A percentile compares a stretch with the other conserved stretches of the same genome.
Conservation (phyloP, 2,888 invertebrate species). For the Nomada hirtipes region DNA sequence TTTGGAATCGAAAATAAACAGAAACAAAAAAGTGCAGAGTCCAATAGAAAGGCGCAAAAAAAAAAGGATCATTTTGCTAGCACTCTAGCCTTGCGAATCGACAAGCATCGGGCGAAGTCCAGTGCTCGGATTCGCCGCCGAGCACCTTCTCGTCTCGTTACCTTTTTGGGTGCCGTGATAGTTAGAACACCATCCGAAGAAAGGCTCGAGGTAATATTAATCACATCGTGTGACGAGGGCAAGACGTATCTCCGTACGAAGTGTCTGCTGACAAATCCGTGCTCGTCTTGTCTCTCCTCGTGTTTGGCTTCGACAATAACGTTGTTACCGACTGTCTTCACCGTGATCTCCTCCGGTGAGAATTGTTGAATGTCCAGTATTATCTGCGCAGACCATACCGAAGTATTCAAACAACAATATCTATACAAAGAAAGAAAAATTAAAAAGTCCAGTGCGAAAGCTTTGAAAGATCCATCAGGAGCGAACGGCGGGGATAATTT, state of each 20-base stretch:
- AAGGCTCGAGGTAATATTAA: conserved; percentile 83
- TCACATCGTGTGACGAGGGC: conserved; percentile 84
- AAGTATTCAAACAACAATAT: conserved; percentile 8
- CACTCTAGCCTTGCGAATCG: conserved; percentile 27
- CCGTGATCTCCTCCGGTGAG: conserved; percentile 85
- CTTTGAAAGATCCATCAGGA: background rate
- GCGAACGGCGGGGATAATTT: background rate
- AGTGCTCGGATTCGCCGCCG: conserved; percentile 36
- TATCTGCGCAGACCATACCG: conserved; percentile 73
- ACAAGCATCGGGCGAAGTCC: conserved; percentile 10
- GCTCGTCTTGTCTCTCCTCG: conserved; percentile 85
- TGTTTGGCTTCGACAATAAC: conserved; percentile 85
- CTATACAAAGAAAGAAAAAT: background rate
- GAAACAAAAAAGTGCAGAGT: conserved; percentile 25
- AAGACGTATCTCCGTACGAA: conserved; percentile 85
- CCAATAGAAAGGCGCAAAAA: conserved; percentile 54
- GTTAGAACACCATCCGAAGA: conserved; percentile 85
- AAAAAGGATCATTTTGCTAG: conserved; percentile 31
- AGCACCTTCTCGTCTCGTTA: conserved; percentile 51
- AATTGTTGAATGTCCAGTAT: conserved; percentile 85
- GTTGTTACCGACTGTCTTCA: conserved; percentile 84
- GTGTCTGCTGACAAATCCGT: conserved; percentile 85
- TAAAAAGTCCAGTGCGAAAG: background rate
- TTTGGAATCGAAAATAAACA: conserved; percentile 48
- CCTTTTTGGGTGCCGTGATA: conserved; percentile 84